These are phyloP conservation scores for Notechis scutatus DNA, from an alignment of 2,113 vertebrate genomes.

Conservation along the genomic window DNA sequence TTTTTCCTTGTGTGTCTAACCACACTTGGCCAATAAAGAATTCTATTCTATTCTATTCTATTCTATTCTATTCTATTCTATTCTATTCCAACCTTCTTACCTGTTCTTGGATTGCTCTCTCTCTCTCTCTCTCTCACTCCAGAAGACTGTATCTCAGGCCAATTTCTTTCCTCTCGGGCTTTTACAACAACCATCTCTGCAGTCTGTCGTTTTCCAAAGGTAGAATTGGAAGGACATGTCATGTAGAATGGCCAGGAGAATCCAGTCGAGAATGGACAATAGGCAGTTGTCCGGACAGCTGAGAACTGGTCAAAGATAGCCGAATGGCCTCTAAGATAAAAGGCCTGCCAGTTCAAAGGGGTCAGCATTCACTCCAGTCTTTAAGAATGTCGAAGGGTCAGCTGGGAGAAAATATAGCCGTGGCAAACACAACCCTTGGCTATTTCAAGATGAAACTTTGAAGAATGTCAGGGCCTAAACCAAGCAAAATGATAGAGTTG, in stretches of 20 bases:
- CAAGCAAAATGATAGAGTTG: not conserved
- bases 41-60: too few relatives aligned
- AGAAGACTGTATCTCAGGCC: not conserved
- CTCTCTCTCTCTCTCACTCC: not conserved
- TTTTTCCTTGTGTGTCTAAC: too few relatives aligned
- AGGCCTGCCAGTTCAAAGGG: not conserved
- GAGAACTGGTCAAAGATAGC: not conserved
- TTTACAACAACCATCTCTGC: not conserved
- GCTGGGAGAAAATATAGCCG: too few relatives aligned
- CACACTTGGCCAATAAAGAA: too few relatives aligned
- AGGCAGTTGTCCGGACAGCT: not conserved
- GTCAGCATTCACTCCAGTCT: not conserved
- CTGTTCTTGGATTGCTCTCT: not conserved
- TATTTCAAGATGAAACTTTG: not conserved
- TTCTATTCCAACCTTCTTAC: not conserved
- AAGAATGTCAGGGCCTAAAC: not conserved
- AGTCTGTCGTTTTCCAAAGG: not conserved
- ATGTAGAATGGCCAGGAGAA: not conserved
- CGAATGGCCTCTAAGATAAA: not conserved
- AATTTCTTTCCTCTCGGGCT: not conserved
- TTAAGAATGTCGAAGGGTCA: not conserved
- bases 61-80: too few relatives aligned
- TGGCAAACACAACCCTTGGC: accelerated
- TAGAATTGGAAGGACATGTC: not conserved
- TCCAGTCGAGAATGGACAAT: not conserved